Evolutionary conservation across 1,140 invertebrate genomes (phyloP), one percentile per base, ranked within the genome.

Genomic region (Heliconius hermathena): DNA sequence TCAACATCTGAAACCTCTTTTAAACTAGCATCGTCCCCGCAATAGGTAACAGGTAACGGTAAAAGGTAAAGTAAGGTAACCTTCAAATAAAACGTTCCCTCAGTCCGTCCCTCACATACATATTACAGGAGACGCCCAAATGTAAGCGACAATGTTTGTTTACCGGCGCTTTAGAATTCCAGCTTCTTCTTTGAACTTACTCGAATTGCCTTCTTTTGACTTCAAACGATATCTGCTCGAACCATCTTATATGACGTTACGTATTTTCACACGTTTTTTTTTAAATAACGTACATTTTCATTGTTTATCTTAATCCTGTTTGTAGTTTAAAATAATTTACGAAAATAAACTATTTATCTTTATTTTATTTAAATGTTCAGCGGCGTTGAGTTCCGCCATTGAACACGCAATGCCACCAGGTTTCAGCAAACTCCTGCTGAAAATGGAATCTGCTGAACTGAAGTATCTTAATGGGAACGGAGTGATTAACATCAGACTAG

Each of bases 171-270:
- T 66, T 66, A 66, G 22, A 66, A 66, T 66, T 66, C 60, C 26
- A 16, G 60, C 4, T 1, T 26, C 60, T 66, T 9, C 60, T 66
- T 66, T 66, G 60, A 66, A 66, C 60, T 66, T 11, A 66, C 60
- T 66, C 60, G 60, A 66, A 66, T 66, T 66, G 60, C 60, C 60
- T 66, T 66, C 60, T 66, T 66, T 66, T 66, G 60, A 66, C 60
- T 66, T 18, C 60, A 66, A 26, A 66, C 60, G 22, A 29, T 66
- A 66, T 66, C 60, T 66, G 11, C 26, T 26, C 3, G 13, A 66
- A 66, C 13, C 60, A 66, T 66, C 60, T 66, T 29, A 66, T 29
- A 29, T 29, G 60, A 29, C 13, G 60, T 26, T 26, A 29, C 16
- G 13, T 74, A 46, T 3, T 74, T 16, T 74, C 72, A 73, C 26